A percentile compares a stretch with the other conserved stretches of the same genome.
These are phyloP conservation scores for Anastrepha obliqua DNA, from an alignment of 1,140 invertebrate genomes.

Conservation along the genomic window DNA sequence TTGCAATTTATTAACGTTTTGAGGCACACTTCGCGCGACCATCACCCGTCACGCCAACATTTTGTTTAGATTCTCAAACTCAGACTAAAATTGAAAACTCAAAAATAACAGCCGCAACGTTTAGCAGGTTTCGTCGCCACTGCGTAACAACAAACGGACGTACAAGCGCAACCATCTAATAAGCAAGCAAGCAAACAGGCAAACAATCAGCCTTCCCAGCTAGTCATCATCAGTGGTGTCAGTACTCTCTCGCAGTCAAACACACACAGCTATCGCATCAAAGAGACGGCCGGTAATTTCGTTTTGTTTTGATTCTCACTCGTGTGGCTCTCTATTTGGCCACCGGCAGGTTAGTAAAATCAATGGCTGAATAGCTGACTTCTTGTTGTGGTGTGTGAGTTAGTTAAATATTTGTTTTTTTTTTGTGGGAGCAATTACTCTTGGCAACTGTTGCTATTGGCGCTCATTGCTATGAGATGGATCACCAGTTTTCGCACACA, in stretches of 20 bases:
- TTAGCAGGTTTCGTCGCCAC: slow-evolving; percentile 18
- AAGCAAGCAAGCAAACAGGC: not conserved
- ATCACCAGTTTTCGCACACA: not conserved
- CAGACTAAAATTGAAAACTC: slow-evolving; percentile 56
- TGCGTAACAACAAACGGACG: not conserved
- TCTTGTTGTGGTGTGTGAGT: not conserved
- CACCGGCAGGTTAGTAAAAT: not conserved
- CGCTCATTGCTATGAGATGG: not conserved
- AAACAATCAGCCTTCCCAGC: slow-evolving; percentile 3
- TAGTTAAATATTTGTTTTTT: not conserved
- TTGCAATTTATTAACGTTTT: slow-evolving; percentile 14
- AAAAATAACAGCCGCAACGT: slow-evolving; percentile 41
- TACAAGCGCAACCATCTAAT: not conserved
- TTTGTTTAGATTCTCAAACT: slow-evolving; percentile 65
- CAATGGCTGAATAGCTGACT: slow-evolving; percentile 45
- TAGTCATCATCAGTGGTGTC: not conserved
- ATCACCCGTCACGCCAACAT: slow-evolving; percentile 67
- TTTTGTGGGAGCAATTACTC: not conserved
- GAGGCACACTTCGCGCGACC: not conserved
- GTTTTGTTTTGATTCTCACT: slow-evolving; percentile 24
- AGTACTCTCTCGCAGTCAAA: slow-evolving; percentile 27
- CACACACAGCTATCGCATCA: not conserved
- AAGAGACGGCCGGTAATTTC: not conserved
- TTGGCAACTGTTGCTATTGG: slow-evolving; percentile 46
- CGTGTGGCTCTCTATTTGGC: not conserved